A percentile compares a stretch with the other conserved stretches of the same genome.
phyloP scores from a whole-genome alignment of 2,113 vertebrate genomes.

The Trichomycterus rosablanca region DNA sequence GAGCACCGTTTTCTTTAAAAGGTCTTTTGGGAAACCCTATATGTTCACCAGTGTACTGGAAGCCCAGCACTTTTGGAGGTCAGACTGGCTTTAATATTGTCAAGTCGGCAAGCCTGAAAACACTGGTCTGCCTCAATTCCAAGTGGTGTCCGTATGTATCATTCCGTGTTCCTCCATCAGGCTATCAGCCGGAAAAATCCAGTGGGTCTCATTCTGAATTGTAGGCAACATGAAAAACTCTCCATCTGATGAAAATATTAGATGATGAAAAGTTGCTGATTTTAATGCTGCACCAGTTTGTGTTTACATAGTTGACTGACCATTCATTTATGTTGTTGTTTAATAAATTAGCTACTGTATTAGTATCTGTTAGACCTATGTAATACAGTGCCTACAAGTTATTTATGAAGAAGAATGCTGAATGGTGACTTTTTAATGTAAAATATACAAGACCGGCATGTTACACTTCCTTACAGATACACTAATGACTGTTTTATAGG shows the following conservation, averaged over 20 bases:
- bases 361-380: background rate
- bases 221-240: slow-evolving; percentile 2
- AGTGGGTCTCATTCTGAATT: slow-evolving; percentile 26
- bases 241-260: background rate
- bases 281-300: no score
- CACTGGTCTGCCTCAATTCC: slow-evolving; percentile 84
- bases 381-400: background rate
- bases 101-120: slow-evolving; percentile 77
- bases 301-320: slow-evolving; percentile 22
- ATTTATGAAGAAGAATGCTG: background rate
- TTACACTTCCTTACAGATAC: no score
- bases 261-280: background rate
- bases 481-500: no score
- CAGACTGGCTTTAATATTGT: slow-evolving; percentile 81
- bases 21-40: slow-evolving; percentile 93
- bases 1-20: slow-evolving; percentile 91
- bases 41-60: slow-evolving; percentile 95
- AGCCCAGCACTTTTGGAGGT: slow-evolving; percentile 90
- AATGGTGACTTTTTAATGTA: no score
- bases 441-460: no score
- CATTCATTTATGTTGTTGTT: slow-evolving; percentile 3
- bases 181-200: slow-evolving; percentile 1
- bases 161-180: slow-evolving; percentile 67
- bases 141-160: slow-evolving; percentile 83
- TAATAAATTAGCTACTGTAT: slow-evolving; percentile 1